Evolutionary conservation across 2,797 vertebrate species (phyloP), one percentile per base, ranked within the genome.

Genomic region (Sebastes minor): DNA sequence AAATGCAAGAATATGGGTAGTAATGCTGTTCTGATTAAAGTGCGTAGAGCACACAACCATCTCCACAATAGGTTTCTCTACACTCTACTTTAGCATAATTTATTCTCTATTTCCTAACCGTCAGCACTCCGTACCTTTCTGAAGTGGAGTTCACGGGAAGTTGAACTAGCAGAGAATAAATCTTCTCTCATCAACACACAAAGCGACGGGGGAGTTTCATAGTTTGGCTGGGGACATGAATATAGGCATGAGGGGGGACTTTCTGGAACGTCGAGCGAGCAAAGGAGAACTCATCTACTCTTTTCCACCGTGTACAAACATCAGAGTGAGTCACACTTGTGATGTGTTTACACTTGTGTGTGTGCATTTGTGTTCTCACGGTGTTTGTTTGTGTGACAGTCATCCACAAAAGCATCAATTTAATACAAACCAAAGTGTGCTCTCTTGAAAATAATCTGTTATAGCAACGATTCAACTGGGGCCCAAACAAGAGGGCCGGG

Each of bases 61-160:
- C 11, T 73, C 11, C 64, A 38, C 12, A 59, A 38, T 35, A 33
- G 22, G 3, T 49, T 65, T 62, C 13, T 76, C 9, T 55, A 11
- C 55, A 59, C 25, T 28, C 59, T 46, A 25, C 63, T 66, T 35
- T 13, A 84, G 59, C n/a, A 62, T 66, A 77, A 89, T 81, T 16
- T 72, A 76, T 78, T 80, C 75, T 73, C 25, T 22, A 13, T 87
- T 83, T 81, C 83, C 25, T 55, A 56, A 55, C 13, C 5, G 2
- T 86, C 84, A 82, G 81, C 85, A 71, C 33, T 90, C 55, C 73
- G 33, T 22, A 64, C 57, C 66, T 82, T 85, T 83, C 77, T 83
- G 53, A 82, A 74, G 77, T 38, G 60, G 63, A 78, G 89, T 89
- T 92, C 79, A 88, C 55, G n/a, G 49, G 42, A 77, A 89, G 88